Evolutionary conservation across 2,113 vertebrate species (phyloP).

Genomic region (Cyanoramphus novaezelandiae): DNA sequence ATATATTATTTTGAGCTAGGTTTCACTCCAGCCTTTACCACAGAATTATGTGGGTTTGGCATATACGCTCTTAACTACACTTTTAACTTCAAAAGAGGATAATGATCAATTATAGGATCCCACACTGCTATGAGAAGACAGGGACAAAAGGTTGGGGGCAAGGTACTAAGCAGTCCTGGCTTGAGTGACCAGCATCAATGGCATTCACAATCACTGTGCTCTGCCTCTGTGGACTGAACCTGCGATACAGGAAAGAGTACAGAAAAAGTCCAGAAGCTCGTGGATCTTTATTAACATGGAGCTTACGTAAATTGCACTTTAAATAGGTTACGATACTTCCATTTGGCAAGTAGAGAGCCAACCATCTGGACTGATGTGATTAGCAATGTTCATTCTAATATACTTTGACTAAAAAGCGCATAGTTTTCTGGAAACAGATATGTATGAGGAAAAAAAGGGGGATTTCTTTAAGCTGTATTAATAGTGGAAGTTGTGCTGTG

Average conservation of each 20-base stretch:
- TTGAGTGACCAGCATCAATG: neutral
- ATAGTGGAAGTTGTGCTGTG: conserved; percentile 42
- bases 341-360: conserved; percentile 63
- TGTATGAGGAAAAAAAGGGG: conserved; percentile 13
- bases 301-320: conserved; percentile 60
- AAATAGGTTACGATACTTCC: conserved; percentile 61
- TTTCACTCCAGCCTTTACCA: conserved; percentile 4
- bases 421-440: conserved; percentile 40
- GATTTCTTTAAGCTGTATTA: conserved; percentile 54
- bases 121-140: neutral
- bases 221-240: neutral
- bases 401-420: conserved; percentile 58
- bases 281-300: conserved; percentile 59
- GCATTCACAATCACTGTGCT: neutral
- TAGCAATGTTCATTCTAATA: conserved; percentile 68
- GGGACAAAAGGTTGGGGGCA: neutral
- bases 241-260: neutral
- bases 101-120: neutral
- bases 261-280: conserved; percentile 13
- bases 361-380: conserved; percentile 72
- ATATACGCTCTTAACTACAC: neutral
- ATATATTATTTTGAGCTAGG: conserved; percentile 37
- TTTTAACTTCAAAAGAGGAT: conserved; percentile 28
- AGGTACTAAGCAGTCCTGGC: neutral
- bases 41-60: conserved; percentile 9